Conservation (phyloP, 2,888 invertebrate species). For the Drosophila mayaguana region DNA sequence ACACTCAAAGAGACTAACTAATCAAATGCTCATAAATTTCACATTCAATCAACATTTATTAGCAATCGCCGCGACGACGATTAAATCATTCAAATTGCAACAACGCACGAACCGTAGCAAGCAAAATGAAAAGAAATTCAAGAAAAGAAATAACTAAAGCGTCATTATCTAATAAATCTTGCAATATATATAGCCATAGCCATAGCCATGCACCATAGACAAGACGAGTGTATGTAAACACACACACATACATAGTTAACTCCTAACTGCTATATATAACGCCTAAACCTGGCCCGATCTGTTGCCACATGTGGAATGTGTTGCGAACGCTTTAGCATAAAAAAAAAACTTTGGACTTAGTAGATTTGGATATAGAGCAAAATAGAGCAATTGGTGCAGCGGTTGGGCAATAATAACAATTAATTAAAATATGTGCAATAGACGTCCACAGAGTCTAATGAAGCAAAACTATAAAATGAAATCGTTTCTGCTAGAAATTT, state of each 20-base stretch:
- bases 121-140: constrained; percentile 18
- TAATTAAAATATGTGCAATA: background rate
- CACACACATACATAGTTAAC: background rate
- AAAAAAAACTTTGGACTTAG: constrained; percentile 29
- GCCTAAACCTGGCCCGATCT: constrained; percentile 48
- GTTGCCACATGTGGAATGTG: constrained; percentile 63
- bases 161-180: constrained; percentile 75
- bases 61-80: constrained; percentile 42
- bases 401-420: constrained; percentile 14
- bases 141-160: constrained; percentile 57
- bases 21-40: constrained; percentile 49
- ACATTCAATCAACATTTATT: constrained; percentile 54
- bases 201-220: background rate
- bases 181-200: constrained; percentile 50
- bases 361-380: constrained; percentile 7
- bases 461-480: background rate
- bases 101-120: constrained; percentile 51
- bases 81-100: constrained; percentile 77
- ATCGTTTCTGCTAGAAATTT: background rate
- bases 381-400: constrained; percentile 3
- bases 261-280: constrained; percentile 42
- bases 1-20: constrained; percentile 25
- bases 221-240: constrained; percentile 6
- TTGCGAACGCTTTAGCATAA: constrained; percentile 17
- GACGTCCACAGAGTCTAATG: background rate